phyloP scores from a whole-genome alignment of 1,140 invertebrate genomes.

The Calliopsis andreniformis region DNA sequence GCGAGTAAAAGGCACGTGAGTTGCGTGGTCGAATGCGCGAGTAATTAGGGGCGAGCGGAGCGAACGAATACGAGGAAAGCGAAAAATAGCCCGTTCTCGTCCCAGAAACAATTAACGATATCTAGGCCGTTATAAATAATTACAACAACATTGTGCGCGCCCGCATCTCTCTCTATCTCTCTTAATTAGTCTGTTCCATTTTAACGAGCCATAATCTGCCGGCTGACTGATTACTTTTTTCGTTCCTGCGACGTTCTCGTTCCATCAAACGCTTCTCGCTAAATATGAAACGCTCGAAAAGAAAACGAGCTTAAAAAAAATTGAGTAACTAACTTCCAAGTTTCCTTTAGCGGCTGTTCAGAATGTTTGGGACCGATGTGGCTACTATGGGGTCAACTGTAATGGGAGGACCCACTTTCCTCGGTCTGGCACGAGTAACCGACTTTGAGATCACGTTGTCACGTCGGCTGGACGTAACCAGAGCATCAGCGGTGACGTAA shows the following conservation, averaged over 20 bases:
- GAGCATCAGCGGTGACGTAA: constrained; percentile 51
- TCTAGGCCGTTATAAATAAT: constrained; percentile 39
- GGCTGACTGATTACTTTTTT: not conserved
- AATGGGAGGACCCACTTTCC: constrained; percentile 7
- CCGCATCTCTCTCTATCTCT: constrained; percentile 17
- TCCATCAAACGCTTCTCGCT: too few species aligned
- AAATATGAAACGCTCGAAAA: too few species aligned
- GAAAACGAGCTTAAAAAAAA: too few species aligned
- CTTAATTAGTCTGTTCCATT: constrained; percentile 41
- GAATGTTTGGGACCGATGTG: too few species aligned
- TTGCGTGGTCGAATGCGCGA: not conserved
- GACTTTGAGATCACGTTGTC: constrained; percentile 41
- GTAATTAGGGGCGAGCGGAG: not conserved
- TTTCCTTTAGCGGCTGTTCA: too few species aligned
- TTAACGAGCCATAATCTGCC: constrained; percentile 41
- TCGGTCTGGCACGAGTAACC: not conserved
- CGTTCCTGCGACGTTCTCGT: not conserved
- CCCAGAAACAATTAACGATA: constrained; percentile 16
- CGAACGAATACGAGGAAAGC: not conserved
- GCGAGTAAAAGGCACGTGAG: too few species aligned
- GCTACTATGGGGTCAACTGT: too few species aligned
- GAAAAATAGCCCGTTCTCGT: not conserved
- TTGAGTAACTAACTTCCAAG: too few species aligned
- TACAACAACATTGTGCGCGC: constrained; percentile 13
- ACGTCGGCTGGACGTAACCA: constrained; percentile 40